Evolutionary conservation across 2,797 vertebrate genomes (phyloP), one percentile per base, ranked within the genome.

Genomic region (Manis crassicaudata): DNA sequence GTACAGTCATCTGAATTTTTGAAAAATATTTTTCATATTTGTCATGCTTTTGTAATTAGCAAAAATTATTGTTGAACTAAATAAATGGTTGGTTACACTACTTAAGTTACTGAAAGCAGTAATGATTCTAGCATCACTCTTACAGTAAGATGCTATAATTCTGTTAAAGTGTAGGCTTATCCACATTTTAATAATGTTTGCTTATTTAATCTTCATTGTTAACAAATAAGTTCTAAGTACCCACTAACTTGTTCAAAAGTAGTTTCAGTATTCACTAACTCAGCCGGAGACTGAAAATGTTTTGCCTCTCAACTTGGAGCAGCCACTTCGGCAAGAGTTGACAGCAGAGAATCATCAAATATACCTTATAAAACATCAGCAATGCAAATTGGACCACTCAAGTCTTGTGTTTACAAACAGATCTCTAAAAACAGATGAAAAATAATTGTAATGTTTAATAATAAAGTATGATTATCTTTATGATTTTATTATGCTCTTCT

Each of bases 151-250:
- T 72, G 82, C 2, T 95, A 82, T 96, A 95, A 83, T 86, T 27
- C 21, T 92, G 77, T 97, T 96, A 88, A 91, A 86, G n/a, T 81
- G 75, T 88, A 91, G n/a, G 77, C 94, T 89, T 92, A 96, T 91
- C 32, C 46, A 98, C 90, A 96, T 92, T 91, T 88, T 97, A 97
- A 94, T 95, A 96, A 83, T 98, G 70, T 94, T 97, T 97, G 54
- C 56, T 92, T 54, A 97, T 95, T 94, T 95, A 96, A 97, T 97
- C 79, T 94, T 91, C 52, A 76, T 60, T 97, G 80, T 97, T 96
- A 97, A 95, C 50, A 94, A 97, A 81, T 96, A 97, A 95, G 14
- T 87, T 85, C 27, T 72, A 97, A 97, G 90, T 94, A 95, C 92
- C 70, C 68, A 96, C 76, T 96, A 96, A 88, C 73, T 58, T 97